Conservation (phyloP, 2,888 invertebrate genomes). For the Sphinx pinastri region DNA sequence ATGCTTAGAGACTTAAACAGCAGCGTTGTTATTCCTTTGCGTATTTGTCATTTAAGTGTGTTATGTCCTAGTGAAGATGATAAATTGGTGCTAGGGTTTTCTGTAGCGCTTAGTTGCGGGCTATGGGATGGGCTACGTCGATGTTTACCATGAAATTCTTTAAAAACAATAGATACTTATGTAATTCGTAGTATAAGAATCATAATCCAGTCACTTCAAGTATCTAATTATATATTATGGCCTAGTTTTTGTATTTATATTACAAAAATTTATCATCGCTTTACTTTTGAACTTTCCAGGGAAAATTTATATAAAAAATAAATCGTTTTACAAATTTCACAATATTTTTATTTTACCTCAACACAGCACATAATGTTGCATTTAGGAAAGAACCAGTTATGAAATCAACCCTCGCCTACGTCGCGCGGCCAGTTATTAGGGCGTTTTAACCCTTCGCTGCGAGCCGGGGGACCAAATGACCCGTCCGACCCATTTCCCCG, state of each 20-base stretch:
- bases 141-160: too few species aligned
- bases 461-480: slow-evolving; percentile 62
- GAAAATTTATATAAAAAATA: too few species aligned
- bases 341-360: background rate
- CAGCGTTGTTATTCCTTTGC: slow-evolving; percentile 47
- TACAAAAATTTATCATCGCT: too few species aligned
- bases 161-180: too few species aligned
- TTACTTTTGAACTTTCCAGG: too few species aligned
- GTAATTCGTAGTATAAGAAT: too few species aligned
- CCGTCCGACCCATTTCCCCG: slow-evolving; percentile 69
- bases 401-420: slow-evolving; percentile 22
- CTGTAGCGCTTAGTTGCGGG: too few species aligned
- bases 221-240: too few species aligned
- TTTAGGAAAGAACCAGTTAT: slow-evolving; percentile 13
- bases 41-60: slow-evolving; percentile 13
- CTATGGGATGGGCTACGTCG: too few species aligned
- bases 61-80: background rate
- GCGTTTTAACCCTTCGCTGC: slow-evolving; percentile 72
- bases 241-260: too few species aligned
- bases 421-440: slow-evolving; percentile 63
- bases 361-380: slow-evolving; percentile 8
- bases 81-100: background rate
- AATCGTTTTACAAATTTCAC: too few species aligned
- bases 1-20: slow-evolving; percentile 63
- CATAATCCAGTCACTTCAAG: too few species aligned